Percentiles rank a stretch among this genome's conserved stretches.
Evolutionary conservation across 1,140 invertebrate genomes (phyloP).

Genomic region (Tribolium madens): DNA sequence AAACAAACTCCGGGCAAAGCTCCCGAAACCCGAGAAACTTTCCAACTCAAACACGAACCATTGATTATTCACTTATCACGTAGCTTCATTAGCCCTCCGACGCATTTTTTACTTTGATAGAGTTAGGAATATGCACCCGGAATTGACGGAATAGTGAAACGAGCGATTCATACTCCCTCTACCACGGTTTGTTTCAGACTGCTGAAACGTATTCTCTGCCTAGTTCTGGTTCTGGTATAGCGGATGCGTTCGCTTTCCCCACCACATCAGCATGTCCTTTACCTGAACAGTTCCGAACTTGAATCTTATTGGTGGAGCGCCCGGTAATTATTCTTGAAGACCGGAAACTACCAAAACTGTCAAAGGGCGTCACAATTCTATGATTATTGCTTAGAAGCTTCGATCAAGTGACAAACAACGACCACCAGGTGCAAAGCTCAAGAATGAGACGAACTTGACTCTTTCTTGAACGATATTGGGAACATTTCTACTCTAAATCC

Average conservation of each 20-base stretch:
- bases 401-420: conserved; percentile 49
- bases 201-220: conserved; percentile 9
- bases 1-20: neutral
- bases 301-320: conserved; percentile 53
- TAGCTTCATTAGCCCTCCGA: neutral
- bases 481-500: conserved; percentile 41
- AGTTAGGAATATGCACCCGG: neutral
- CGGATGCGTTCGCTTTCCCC: conserved; percentile 32
- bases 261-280: conserved; percentile 35
- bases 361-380: conserved; percentile 52
- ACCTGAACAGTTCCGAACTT: conserved; percentile 34
- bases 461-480: conserved; percentile 41
- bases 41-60: conserved; percentile 4
- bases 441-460: conserved; percentile 7
- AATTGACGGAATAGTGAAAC: neutral
- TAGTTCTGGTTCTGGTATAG: conserved; percentile 18
- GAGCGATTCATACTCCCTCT: neutral
- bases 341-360: conserved; percentile 55
- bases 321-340: conserved; percentile 48
- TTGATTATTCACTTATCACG: conserved; percentile 27
- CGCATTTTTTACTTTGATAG: conserved; percentile 6
- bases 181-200: neutral
- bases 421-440: conserved; percentile 47
- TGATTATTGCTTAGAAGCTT: conserved; percentile 44
- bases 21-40: conserved; percentile 5